Evolutionary conservation across 2,797 vertebrate species (phyloP).

Genomic region (Acanthurus leucopareius): DNA sequence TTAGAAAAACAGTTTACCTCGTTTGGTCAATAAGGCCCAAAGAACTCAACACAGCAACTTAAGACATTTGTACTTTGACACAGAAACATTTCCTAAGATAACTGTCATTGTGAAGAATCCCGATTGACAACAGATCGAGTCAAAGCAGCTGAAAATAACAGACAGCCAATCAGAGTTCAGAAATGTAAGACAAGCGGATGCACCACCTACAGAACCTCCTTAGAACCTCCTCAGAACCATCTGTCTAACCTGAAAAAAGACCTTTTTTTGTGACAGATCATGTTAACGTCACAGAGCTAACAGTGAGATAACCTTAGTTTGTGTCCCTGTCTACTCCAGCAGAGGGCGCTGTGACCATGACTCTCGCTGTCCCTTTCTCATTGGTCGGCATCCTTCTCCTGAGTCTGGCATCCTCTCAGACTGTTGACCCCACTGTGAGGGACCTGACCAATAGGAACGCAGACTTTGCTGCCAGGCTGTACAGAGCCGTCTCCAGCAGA

Average conservation of each 20-base stretch:
- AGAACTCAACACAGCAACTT: not conserved
- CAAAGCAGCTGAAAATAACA: not conserved
- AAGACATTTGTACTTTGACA: too few relatives aligned
- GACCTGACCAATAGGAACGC: conserved; percentile 81
- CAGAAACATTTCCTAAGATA: too few relatives aligned
- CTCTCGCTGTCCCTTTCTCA: not conserved
- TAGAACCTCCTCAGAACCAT: too few relatives aligned
- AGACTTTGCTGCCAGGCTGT: conserved; percentile 88
- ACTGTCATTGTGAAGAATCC: too few relatives aligned
- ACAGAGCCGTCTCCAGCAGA: conserved; percentile 85
- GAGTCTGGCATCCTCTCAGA: conserved; percentile 27
- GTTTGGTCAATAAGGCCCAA: too few relatives aligned
- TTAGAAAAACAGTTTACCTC: too few relatives aligned
- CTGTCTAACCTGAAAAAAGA: not conserved
- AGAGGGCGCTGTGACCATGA: conserved; percentile 49
- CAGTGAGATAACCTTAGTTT: not conserved
- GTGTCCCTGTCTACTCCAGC: not conserved
- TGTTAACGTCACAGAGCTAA: too few relatives aligned
- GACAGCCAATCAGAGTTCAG: not conserved
- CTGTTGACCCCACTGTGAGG: not conserved
- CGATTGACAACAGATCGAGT: too few relatives aligned
- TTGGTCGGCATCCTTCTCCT: conserved; percentile 37
- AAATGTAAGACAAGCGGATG: not conserved
- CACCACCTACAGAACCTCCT: too few relatives aligned
- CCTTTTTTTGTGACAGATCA: not conserved